phyloP scores from a whole-genome alignment of 1,140 invertebrate species.

The Philotrypesis tridentata region DNA sequence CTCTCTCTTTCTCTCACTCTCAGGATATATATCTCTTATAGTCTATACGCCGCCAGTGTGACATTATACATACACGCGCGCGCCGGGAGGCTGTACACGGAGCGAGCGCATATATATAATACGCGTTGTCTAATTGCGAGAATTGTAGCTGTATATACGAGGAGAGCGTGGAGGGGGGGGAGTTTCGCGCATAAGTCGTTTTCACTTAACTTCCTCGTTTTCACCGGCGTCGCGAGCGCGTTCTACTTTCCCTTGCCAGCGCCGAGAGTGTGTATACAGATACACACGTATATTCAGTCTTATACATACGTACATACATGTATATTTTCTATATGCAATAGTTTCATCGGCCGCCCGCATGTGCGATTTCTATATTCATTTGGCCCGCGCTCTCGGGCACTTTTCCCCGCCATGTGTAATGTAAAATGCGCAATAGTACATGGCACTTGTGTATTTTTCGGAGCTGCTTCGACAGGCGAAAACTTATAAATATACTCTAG shows the following conservation, averaged over 20 bases:
- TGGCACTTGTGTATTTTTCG: neutral
- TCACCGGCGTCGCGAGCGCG: constrained; percentile 57
- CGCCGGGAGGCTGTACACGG: too few species aligned
- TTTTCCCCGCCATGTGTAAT: neutral
- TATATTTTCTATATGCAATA: neutral
- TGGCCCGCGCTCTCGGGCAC: neutral
- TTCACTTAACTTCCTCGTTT: constrained; percentile 68
- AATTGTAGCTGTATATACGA: too few species aligned
- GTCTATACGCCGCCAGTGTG: too few species aligned
- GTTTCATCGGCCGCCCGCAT: neutral
- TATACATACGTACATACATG: too few species aligned
- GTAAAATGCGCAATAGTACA: too few species aligned
- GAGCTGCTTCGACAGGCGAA: too few species aligned
- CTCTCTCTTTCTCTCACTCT: too few species aligned
- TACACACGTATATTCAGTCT: too few species aligned
- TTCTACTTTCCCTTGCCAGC: constrained; percentile 64
- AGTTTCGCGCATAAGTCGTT: constrained; percentile 53
- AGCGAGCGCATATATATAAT: neutral
- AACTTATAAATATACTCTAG: neutral
- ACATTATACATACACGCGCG: too few species aligned
- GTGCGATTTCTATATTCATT: neutral
- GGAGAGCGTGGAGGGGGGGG: neutral
- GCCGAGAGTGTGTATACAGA: neutral
- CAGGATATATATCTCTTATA: too few species aligned
- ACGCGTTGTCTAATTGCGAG: neutral